Conservation (phyloP, 2,113 vertebrate species). For the Petromus typicus region DNA sequence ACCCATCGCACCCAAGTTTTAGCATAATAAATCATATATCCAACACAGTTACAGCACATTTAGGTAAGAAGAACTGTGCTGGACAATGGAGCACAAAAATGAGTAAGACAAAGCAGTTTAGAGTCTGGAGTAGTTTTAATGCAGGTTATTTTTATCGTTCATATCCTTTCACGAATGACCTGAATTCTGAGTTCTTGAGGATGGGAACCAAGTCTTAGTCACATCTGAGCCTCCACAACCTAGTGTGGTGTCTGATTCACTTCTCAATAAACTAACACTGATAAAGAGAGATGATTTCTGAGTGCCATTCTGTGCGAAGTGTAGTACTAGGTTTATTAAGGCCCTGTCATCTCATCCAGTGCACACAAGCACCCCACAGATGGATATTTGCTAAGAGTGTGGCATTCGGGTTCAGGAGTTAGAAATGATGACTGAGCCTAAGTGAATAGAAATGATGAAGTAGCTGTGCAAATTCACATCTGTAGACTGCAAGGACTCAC, state of each 20-base stretch:
- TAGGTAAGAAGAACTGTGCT: background rate
- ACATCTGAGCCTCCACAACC: background rate
- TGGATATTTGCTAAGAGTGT: background rate
- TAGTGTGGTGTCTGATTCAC: background rate
- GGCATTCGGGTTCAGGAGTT: background rate
- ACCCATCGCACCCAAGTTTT: background rate
- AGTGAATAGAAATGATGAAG: background rate
- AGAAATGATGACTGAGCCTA: background rate
- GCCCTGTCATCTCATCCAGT: background rate
- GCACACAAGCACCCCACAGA: background rate
- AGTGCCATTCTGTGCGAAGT: background rate
- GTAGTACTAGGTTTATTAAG: background rate
- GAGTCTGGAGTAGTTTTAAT: background rate
- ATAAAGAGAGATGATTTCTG: background rate
- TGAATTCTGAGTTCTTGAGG: constrained; percentile 15
- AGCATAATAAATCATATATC: background rate
- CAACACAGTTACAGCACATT: background rate
- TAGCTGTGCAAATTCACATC: background rate
- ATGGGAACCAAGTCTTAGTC: background rate
- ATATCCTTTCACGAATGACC: background rate
- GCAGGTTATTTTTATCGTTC: background rate
- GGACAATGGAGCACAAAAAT: background rate
- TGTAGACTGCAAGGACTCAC: background rate
- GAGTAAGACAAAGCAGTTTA: background rate
- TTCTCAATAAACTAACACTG: background rate